These are phyloP conservation scores for Chrysochloris asiatica DNA, from an alignment of 2,113 vertebrate species.

Conservation along the genomic window DNA sequence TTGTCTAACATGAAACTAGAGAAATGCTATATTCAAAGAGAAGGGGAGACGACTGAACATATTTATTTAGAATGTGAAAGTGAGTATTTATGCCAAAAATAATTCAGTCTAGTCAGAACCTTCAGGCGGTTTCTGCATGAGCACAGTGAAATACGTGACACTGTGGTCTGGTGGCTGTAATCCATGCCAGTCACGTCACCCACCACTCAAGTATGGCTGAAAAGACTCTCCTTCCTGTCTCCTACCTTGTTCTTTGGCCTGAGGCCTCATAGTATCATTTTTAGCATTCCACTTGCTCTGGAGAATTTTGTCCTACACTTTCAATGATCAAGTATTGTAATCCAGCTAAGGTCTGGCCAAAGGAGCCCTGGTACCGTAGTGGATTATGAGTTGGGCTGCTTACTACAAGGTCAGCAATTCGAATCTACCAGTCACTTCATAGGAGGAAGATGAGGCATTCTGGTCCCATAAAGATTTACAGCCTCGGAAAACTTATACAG, in stretches of 20 bases:
- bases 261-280: constrained; percentile 40
- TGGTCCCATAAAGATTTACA: no score
- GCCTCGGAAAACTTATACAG: no score
- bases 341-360: constrained; percentile 51
- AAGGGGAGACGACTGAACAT: not conserved
- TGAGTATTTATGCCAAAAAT: not conserved
- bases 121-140: not conserved
- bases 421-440: no score
- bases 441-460: no score
- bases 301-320: constrained; percentile 26
- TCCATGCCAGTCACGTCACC: not conserved
- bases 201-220: fast-evolving
- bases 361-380: no score
- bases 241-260: not conserved
- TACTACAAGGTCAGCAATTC: no score
- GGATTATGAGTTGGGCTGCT: no score
- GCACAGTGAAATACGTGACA: not conserved
- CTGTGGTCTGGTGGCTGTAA: not conserved
- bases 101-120: not conserved
- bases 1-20: not conserved
- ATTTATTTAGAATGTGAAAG: constrained; percentile 41
- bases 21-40: constrained; percentile 32
- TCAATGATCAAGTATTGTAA: not conserved
- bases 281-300: constrained; percentile 41
- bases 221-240: not conserved